phyloP scores from a whole-genome alignment of 2,113 vertebrate species.

The Tringa solitaria region DNA sequence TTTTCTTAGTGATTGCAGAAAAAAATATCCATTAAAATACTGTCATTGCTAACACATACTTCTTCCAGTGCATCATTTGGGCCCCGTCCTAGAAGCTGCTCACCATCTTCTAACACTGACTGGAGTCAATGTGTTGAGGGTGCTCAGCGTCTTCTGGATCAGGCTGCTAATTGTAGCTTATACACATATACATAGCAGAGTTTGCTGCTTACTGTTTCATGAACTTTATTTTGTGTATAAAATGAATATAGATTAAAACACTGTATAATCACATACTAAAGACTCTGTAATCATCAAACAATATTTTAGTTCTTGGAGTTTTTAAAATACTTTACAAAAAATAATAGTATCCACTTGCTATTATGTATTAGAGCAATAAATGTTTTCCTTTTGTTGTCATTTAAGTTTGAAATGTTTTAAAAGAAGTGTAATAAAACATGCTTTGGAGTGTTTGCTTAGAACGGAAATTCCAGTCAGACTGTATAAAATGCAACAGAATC shows the following conservation, averaged over 20 bases:
- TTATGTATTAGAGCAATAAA: constrained; percentile 68
- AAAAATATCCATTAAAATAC: constrained; percentile 7
- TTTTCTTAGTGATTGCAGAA: constrained; percentile 34
- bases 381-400: constrained; percentile 48
- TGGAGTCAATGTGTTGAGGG: neutral
- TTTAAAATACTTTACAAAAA: constrained; percentile 45
- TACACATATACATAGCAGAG: neutral
- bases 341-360: constrained; percentile 10
- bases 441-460: constrained; percentile 10
- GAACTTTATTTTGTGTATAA: constrained; percentile 50
- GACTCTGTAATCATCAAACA: constrained; percentile 61
- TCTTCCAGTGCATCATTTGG: neutral
- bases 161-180: constrained; percentile 31
- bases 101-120: neutral
- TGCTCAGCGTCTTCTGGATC: constrained; percentile 34
- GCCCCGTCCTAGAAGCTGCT: neutral
- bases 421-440: constrained; percentile 16
- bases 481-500: neutral
- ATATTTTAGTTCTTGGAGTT: constrained; percentile 35
- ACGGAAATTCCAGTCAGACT: neutral
- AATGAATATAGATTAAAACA: constrained; percentile 41
- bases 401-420: constrained; percentile 45
- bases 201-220: constrained; percentile 24
- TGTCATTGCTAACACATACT: neutral
- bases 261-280: constrained; percentile 54